phyloP scores from a whole-genome alignment of 2,113 vertebrate genomes.

The Hyla sarda region DNA sequence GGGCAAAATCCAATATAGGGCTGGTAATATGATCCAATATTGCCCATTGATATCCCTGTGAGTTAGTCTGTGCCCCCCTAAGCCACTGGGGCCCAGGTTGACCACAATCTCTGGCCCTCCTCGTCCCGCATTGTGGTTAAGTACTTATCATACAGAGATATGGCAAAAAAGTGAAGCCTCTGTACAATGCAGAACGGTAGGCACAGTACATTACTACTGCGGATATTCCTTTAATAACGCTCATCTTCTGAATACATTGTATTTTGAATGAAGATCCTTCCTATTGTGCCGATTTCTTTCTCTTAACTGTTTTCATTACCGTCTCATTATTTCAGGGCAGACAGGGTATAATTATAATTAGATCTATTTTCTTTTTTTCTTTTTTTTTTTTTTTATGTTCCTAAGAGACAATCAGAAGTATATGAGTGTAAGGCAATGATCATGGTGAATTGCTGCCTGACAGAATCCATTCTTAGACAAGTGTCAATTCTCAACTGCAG shows the following conservation, averaged over 20 bases:
- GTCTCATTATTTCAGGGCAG: slow-evolving; percentile 39
- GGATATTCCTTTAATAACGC: slow-evolving; percentile 38
- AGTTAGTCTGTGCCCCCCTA: neutral
- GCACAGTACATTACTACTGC: neutral
- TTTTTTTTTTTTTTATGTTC: slow-evolving; percentile 42
- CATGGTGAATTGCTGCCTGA: slow-evolving; percentile 22
- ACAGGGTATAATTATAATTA: slow-evolving; percentile 56
- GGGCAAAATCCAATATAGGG: too few species aligned
- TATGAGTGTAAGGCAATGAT: slow-evolving; percentile 11
- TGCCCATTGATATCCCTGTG: neutral
- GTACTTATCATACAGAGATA: too few species aligned
- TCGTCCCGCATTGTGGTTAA: too few species aligned
- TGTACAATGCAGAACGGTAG: neutral
- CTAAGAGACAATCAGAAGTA: slow-evolving; percentile 40
- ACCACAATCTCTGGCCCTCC: too few species aligned
- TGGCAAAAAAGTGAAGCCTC: neutral
- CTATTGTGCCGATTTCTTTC: slow-evolving; percentile 30
- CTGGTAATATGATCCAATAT: neutral
- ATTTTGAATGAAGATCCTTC: neutral
- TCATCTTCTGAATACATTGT: slow-evolving; percentile 22
- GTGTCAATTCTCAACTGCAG: neutral
- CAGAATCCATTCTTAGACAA: slow-evolving; percentile 9
- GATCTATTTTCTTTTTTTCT: slow-evolving; percentile 48
- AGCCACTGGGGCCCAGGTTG: neutral
- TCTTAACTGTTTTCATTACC: slow-evolving; percentile 49